Evolutionary conservation across 2,797 vertebrate genomes (phyloP).

Genomic region (Astyanax mexicanus): DNA sequence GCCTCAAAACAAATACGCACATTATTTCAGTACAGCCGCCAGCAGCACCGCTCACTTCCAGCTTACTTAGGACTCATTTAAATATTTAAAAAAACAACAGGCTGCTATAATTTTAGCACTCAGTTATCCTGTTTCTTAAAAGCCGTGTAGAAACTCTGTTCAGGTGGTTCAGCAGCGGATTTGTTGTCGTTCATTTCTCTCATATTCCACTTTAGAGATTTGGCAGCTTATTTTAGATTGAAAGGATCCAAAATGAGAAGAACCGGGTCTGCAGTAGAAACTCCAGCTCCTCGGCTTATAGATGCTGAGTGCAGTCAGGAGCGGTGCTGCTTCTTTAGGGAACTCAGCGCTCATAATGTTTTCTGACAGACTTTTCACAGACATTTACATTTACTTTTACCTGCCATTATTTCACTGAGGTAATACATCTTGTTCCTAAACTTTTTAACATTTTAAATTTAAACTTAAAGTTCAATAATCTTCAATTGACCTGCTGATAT

Average conservation of each 20-base stretch:
- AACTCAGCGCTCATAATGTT: neutral
- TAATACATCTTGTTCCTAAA: too few relatives aligned
- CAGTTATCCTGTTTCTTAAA: neutral
- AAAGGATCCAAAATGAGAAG: too few relatives aligned
- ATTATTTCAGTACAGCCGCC: neutral
- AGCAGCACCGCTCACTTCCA: neutral
- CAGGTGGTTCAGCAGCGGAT: neutral
- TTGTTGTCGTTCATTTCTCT: neutral
- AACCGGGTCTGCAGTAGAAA: too few relatives aligned
- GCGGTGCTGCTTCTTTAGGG: neutral
- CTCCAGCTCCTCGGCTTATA: too few relatives aligned
- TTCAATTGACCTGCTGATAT: too few relatives aligned
- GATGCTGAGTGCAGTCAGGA: neutral
- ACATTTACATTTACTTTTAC: too few relatives aligned
- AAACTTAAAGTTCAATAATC: too few relatives aligned
- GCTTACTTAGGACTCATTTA: neutral
- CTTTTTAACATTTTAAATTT: too few relatives aligned
- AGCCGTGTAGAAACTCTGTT: neutral
- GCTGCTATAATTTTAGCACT: neutral
- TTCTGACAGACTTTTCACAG: too few relatives aligned
- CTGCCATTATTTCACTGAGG: neutral
- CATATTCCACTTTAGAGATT: neutral
- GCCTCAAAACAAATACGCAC: neutral
- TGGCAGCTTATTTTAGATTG: neutral
- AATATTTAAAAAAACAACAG: neutral